A percentile compares a stretch with the other conserved stretches of the same genome.
These are phyloP conservation scores for Corythoichthys intestinalis DNA, from an alignment of 2,113 vertebrate species.

Conservation along the genomic window DNA sequence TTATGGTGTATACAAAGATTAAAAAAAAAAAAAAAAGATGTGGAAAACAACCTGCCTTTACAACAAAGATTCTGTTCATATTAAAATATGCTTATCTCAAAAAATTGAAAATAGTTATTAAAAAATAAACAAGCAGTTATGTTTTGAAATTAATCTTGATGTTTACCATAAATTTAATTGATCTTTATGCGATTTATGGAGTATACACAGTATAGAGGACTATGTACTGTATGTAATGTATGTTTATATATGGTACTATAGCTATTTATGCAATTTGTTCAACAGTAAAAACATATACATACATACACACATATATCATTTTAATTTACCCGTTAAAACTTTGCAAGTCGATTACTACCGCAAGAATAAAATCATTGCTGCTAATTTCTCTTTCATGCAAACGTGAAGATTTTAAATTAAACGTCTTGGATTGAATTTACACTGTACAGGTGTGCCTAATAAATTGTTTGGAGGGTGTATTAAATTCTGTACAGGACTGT, in stretches of 20 bases:
- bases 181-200: neutral
- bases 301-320: too few relatives aligned
- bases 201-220: neutral
- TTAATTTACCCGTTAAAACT: too few relatives aligned
- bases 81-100: neutral
- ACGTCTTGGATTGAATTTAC: too few relatives aligned
- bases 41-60: slow-evolving; percentile 4
- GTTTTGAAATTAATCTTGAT: neutral
- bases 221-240: neutral
- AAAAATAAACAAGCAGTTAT: neutral
- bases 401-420: too few relatives aligned
- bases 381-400: too few relatives aligned
- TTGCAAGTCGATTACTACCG: too few relatives aligned
- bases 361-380: too few relatives aligned
- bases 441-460: neutral
- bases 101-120: neutral
- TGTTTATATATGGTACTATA: neutral
- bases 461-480: neutral
- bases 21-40: neutral
- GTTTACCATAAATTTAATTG: too few relatives aligned
- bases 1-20: slow-evolving; percentile 13
- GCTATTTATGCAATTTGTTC: too few relatives aligned
- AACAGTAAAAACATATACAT: too few relatives aligned
- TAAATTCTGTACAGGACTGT: too few relatives aligned
- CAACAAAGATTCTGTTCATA: slow-evolving; percentile 4